Base-by-base conservation (phyloP, 2,797 vertebrate species). In the Amazona ochrocephala region DNA sequence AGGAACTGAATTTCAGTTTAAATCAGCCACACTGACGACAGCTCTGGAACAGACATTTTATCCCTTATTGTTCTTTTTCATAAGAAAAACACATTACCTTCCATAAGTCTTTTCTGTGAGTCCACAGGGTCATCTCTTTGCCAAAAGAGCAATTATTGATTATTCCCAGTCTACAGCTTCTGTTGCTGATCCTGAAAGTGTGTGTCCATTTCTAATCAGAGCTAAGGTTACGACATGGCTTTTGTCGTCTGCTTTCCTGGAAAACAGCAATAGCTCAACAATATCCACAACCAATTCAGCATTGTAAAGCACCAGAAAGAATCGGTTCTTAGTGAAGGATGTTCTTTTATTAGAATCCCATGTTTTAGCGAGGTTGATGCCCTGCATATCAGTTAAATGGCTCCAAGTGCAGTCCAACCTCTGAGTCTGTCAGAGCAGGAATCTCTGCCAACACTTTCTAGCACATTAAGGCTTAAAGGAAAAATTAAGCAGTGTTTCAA, bases 111-210 rank as follows among this genome's bases (percentile, higher is more conserved):
- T 78, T 73, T 58, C 61, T 92, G 88, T 92, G 90, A 95, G 81
- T 68, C 94, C 84, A 95, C 88, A 81, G 92, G 96, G 96, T 95
- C 90, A 72, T 85, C 73, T 89, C 73, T 94, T 97, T 97, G 93
- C 92, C 96, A 95, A 94, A 97, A 96, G 86, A 96, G 87, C 84
- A 90, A 94, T 95, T 96, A 97, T 95, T 96, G 96, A 97, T 96
- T 97, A 95, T 90, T 87, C 93, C 88, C 90, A 85, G 58, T 39
- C 78, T 85, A 37, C 78, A 90, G 94, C 90, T 92, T 85, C 76
- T 87, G 92, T 91, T 4, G 4, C 93, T 90, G 65, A 22, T 96
- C 84, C 84, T 94, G 84, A 83, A 91, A 92, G 86, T 70, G 86
- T 93, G 72, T 84, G 94, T 78, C 89, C 93, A 64, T 96, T 95